A percentile compares a stretch with the other conserved stretches of the same genome.
Conservation (phyloP, 2,888 invertebrate genomes). For the Bombylius major region DNA sequence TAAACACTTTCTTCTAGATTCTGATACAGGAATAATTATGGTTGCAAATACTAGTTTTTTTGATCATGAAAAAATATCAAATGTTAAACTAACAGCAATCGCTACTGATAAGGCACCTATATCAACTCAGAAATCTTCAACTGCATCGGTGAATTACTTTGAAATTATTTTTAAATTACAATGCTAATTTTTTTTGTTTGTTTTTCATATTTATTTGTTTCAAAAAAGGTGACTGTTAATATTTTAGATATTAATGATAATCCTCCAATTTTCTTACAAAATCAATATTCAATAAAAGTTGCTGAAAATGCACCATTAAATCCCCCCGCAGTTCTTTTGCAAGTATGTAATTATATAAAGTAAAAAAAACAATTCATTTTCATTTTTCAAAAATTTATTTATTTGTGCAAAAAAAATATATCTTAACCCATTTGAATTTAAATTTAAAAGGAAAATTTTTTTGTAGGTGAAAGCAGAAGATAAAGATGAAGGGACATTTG, state of each 20-base stretch:
- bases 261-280: constrained; percentile 64
- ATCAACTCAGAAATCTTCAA: constrained; percentile 53
- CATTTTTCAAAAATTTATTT: not conserved
- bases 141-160: constrained; percentile 50
- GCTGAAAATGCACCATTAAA: constrained; percentile 70
- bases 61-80: constrained; percentile 61
- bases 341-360: constrained; percentile 27
- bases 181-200: not conserved
- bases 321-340: constrained; percentile 70
- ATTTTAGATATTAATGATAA: constrained; percentile 83
- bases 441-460: not conserved
- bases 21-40: constrained; percentile 58
- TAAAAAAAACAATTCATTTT: not conserved
- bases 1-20: constrained; percentile 59
- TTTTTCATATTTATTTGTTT: constrained; percentile 5
- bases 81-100: constrained; percentile 61
- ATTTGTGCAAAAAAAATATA: no score
- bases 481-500: constrained; percentile 64
- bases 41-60: constrained; percentile 59
- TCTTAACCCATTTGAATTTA: no score
- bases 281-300: constrained; percentile 64
- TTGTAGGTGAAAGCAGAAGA: constrained; percentile 59
- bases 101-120: constrained; percentile 70
- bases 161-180: not conserved
- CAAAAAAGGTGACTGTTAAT: constrained; percentile 52